Evolutionary conservation across 2,797 vertebrate genomes (phyloP).

Genomic region (Halcyon chelicuti): DNA sequence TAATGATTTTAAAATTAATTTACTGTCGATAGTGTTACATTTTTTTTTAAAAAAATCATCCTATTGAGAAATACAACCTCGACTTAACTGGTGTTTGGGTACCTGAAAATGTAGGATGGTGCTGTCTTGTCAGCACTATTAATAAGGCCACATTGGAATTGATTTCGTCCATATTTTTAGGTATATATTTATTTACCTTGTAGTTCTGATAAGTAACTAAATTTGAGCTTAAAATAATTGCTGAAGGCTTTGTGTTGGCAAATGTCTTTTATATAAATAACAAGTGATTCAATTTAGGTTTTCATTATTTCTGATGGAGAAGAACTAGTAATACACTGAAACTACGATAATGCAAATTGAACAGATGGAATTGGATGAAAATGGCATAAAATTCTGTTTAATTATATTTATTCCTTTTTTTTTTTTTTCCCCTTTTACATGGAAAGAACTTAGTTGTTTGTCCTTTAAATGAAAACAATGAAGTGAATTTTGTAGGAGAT

Average conservation of each 20-base stretch:
- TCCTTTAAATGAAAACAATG: not conserved
- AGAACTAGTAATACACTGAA: not conserved
- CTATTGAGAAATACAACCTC: not conserved
- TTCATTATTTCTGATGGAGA: slow-evolving; percentile 20
- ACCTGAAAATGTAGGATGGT: not conserved
- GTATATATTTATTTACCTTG: not conserved
- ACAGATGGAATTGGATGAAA: not conserved
- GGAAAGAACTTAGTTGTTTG: not conserved
- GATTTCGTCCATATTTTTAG: not conserved
- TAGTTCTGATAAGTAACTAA: not conserved
- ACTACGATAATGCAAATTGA: not conserved
- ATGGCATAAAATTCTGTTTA: not conserved
- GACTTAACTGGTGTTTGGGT: not conserved
- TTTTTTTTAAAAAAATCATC: not conserved
- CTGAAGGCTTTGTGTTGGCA: not conserved
- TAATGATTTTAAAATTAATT: not conserved
- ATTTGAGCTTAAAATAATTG: not conserved
- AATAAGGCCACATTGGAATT: not conserved
- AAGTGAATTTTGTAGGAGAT: not conserved
- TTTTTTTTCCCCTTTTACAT: not conserved
- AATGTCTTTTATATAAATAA: not conserved
- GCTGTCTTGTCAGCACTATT: not conserved
- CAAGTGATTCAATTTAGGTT: not conserved
- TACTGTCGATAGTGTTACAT: not conserved
- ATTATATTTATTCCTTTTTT: not conserved